Evolutionary conservation across 2,888 invertebrate genomes (phyloP), one percentile per base, ranked within the genome.

Genomic region (Acholoe squamosa): DNA sequence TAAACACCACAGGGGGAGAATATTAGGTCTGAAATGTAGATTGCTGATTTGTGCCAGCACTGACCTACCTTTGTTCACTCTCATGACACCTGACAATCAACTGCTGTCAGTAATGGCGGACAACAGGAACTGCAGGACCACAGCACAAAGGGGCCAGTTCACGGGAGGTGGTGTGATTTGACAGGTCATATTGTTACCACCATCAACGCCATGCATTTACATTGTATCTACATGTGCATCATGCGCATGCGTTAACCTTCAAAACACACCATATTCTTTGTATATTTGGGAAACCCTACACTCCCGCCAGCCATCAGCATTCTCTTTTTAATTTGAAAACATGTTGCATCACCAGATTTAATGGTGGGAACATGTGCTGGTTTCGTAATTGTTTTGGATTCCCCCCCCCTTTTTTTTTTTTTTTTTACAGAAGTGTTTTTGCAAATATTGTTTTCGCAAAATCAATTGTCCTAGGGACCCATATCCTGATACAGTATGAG

Each of bases 71-170:
- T 71, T 71, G 25, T 25, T 28, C 3, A 14, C 14, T 71, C 28
- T 22, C 71, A 71, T 71, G 71, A 71, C 71, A 71, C 71, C 71
- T 71, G 71, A 71, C 71, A 71, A 71, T 71, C 71, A 67, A 7
- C 28, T 28, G 3, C 5, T 71, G 31, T 14, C 25, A 14, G 25
- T 25, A 71, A 71, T 71, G 71, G 71, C 7, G n/a, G 31, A 0
- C 25, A 71, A 7, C 71, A 71, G 71, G 71, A 71, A 25, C n/a
- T 5, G 28, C 71, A 28, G 25, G 14, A 25, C 28, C 14, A 3
- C 28, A 25, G 14, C 19, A 71, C 71, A 71, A 71, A 71, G 31
- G 14, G 31, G 71, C 14, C 71, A 71, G 71, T 28, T 71, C 71
- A 71, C 28, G 14, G 61, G 61, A 61, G 61, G 61, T 19, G n/a